Percentiles rank a stretch among this genome's conserved stretches.
Evolutionary conservation across 2,888 invertebrate genomes (phyloP).

Genomic region (Volucella bombylans): DNA sequence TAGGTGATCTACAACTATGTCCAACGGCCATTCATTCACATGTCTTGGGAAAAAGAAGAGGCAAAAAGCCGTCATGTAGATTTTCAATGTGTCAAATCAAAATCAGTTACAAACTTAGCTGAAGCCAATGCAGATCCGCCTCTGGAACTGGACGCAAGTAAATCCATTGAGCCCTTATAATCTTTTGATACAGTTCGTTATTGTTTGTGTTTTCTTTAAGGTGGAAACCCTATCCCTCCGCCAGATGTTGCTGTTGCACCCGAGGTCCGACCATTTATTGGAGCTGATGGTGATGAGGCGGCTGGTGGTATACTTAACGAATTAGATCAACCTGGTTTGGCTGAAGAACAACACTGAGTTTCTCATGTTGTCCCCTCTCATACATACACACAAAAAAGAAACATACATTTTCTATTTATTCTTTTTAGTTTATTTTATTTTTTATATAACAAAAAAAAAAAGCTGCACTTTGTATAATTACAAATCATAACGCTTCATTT

Average conservation of each 20-base stretch:
- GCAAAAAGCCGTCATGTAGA: constrained; percentile 99
- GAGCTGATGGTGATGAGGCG: constrained; percentile 72
- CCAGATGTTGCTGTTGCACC: constrained; percentile 75
- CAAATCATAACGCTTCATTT: too few relatives aligned
- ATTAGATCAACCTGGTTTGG: constrained; percentile 74
- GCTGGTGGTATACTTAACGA: constrained; percentile 75
- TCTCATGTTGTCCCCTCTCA: constrained; percentile 37
- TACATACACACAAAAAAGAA: constrained; percentile 44
- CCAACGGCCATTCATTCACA: constrained; percentile 98
- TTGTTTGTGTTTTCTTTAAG: constrained; percentile 70
- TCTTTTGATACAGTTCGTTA: not conserved
- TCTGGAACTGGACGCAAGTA: constrained; percentile 82
- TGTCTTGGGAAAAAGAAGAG: constrained; percentile 98
- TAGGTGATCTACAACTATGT: constrained; percentile 97
- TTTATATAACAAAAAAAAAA: constrained; percentile 59
- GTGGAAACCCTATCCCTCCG: constrained; percentile 81
- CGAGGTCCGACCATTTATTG: constrained; percentile 58
- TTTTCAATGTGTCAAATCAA: constrained; percentile 99
- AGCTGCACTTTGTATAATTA: constrained; percentile 32
- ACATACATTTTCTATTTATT: constrained; percentile 55
- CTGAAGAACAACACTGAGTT: constrained; percentile 68
- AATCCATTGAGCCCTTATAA: constrained; percentile 26
- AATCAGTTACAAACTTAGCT: constrained; percentile 97
- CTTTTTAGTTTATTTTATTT: constrained; percentile 58
- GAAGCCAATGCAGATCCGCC: constrained; percentile 96